Evolutionary conservation across 2,888 invertebrate genomes (phyloP).

Genomic region (Deilephila elpenor): DNA sequence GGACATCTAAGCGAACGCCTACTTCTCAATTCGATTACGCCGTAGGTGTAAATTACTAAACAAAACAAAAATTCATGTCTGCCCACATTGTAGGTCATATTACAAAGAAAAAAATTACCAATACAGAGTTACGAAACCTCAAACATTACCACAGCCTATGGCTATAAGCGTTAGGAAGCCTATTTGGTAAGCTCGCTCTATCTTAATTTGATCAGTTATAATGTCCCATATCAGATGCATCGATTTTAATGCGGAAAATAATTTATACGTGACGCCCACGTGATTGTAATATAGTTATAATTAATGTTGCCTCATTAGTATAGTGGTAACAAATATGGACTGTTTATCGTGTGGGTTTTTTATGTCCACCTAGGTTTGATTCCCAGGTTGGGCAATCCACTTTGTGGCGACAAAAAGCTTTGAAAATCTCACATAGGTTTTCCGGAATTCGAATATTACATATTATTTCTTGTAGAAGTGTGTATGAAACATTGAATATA

Average conservation of each 20-base stretch:
- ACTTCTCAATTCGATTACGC: constrained; percentile 28
- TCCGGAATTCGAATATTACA: too few species aligned
- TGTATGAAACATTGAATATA: too few species aligned
- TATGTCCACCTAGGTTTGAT: too few species aligned
- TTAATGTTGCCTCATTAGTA: background rate
- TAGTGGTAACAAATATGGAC: too few species aligned
- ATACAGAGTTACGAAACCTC: constrained; percentile 21
- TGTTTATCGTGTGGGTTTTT: too few species aligned
- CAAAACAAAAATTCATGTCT: constrained; percentile 27
- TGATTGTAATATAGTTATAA: background rate
- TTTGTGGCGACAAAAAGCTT: too few species aligned
- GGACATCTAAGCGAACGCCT: constrained; percentile 10
- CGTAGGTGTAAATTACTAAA: constrained; percentile 26
- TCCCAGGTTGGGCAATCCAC: too few species aligned
- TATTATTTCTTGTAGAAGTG: too few species aligned
- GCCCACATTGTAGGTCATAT: constrained; percentile 26
- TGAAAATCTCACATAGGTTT: too few species aligned
- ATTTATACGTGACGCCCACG: background rate
- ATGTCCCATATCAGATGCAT: background rate
- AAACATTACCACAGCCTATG: constrained; percentile 12
- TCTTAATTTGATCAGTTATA: constrained; percentile 8
- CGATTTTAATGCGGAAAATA: background rate
- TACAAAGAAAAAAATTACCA: constrained; percentile 23
- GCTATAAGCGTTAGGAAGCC: background rate
- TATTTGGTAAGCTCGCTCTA: background rate